Conservation (phyloP, 2,113 vertebrate genomes). For the Papio anubis region DNA sequence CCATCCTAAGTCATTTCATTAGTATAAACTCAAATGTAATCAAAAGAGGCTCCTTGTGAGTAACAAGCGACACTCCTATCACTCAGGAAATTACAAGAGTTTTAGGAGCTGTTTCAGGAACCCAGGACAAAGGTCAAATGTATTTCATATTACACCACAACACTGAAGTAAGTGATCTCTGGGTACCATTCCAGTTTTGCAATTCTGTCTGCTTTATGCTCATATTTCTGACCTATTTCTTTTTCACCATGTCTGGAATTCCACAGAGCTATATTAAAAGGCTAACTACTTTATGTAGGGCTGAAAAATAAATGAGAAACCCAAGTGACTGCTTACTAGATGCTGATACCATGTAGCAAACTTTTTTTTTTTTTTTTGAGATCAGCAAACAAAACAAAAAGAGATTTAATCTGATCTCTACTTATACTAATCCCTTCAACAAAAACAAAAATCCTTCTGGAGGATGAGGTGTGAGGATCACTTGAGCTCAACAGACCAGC, state of each 20-base stretch:
- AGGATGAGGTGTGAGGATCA: not conserved
- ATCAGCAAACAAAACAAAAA: constrained; percentile 31
- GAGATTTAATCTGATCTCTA: constrained; percentile 7
- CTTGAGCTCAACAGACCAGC: not conserved
- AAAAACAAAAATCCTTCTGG: not conserved
- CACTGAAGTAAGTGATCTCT: not conserved
- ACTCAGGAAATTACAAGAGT: not conserved
- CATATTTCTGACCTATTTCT: constrained; percentile 39
- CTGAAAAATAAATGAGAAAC: constrained; percentile 35
- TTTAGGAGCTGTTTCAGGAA: not conserved
- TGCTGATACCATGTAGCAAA: constrained; percentile 9
- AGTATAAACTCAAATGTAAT: not conserved
- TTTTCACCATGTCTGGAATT: constrained; percentile 30
- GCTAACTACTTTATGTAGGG: not conserved
- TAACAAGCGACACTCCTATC: not conserved
- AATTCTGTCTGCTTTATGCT: not conserved
- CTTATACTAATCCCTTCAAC: constrained; percentile 34
- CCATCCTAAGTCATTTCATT: not conserved
- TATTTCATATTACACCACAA: not conserved
- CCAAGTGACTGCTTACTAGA: not conserved
- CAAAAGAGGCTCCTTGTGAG: not conserved
- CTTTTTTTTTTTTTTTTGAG: not conserved
- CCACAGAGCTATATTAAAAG: not conserved
- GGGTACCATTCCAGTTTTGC: not conserved
- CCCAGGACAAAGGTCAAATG: not conserved